Conservation (phyloP, 2,888 invertebrate species). For the Andrena trimmerana region DNA sequence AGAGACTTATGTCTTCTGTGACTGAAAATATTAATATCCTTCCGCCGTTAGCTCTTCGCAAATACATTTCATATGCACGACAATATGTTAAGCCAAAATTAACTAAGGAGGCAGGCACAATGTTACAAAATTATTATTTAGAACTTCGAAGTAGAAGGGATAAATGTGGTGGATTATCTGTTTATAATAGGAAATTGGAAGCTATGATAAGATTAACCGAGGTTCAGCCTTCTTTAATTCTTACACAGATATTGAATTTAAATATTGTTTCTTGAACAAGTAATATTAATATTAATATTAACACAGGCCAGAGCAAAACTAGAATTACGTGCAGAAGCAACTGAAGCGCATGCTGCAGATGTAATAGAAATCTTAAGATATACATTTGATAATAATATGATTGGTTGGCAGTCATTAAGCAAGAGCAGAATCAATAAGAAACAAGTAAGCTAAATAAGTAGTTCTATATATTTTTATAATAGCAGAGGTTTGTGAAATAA, state of each 20-base stretch:
- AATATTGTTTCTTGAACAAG: background rate
- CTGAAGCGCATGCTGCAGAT: slow-evolving; percentile 92
- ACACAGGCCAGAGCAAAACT: slow-evolving; percentile 94
- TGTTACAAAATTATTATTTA: slow-evolving; percentile 93
- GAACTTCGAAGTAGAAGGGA: slow-evolving; percentile 90
- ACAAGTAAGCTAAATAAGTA: slow-evolving; percentile 75
- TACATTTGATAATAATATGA: slow-evolving; percentile 62
- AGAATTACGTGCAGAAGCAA: slow-evolving; percentile 93
- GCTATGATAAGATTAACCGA: slow-evolving; percentile 94
- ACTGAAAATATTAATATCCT: slow-evolving; percentile 87
- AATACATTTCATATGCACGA: slow-evolving; percentile 96
- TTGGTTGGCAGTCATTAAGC: slow-evolving; percentile 77
- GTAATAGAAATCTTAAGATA: slow-evolving; percentile 94
- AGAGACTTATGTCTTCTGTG: slow-evolving; percentile 63
- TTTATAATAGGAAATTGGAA: slow-evolving; percentile 95
- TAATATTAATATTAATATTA: slow-evolving; percentile 29
- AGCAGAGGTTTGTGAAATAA: background rate
- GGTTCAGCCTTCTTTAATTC: slow-evolving; percentile 64
- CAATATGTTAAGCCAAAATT: slow-evolving; percentile 94
- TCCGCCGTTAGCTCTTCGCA: slow-evolving; percentile 92
- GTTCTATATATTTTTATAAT: background rate
- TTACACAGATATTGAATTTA: background rate
- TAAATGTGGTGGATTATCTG: slow-evolving; percentile 89
- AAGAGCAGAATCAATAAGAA: slow-evolving; percentile 86
- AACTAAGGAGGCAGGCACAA: slow-evolving; percentile 89